Conservation (phyloP, 2,888 invertebrate species). For the Tetragonisca angustula region DNA sequence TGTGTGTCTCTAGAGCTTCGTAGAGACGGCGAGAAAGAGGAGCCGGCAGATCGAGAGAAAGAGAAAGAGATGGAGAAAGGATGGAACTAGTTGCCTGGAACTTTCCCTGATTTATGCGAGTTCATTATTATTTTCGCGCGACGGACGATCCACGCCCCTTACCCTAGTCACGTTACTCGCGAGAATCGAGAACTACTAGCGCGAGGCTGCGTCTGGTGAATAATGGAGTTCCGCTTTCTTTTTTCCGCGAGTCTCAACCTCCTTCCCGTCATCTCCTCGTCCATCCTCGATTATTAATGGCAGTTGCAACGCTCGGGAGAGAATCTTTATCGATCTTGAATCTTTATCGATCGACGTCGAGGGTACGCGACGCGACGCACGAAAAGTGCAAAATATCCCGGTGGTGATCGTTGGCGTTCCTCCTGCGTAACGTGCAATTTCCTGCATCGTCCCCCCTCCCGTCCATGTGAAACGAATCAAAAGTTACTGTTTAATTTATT, state of each 20-base stretch:
- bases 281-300: conserved; percentile 52
- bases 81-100: conserved; percentile 80
- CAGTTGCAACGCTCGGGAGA: conserved; percentile 15
- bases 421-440: conserved; percentile 27
- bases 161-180: conserved; percentile 20
- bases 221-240: conserved; percentile 65
- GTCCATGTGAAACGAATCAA: conserved; percentile 8
- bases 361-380: conserved; percentile 5
- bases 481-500: conserved; percentile 37
- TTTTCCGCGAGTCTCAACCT: not conserved
- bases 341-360: conserved; percentile 12
- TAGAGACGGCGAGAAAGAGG: too few species aligned
- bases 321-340: not conserved
- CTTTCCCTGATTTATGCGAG: conserved; percentile 83
- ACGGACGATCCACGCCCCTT: conserved; percentile 75
- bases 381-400: not conserved
- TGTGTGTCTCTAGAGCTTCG: conserved; percentile 42
- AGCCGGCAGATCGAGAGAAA: conserved; percentile 2
- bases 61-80: not conserved
- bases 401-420: not conserved
- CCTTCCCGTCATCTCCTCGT: conserved; percentile 9
- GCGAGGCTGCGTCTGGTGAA: conserved; percentile 53
- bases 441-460: not conserved
- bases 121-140: conserved; percentile 83
- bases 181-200: conserved; percentile 58